phyloP scores from a whole-genome alignment of 2,888 invertebrate species.

The Cremastinae sp. region DNA sequence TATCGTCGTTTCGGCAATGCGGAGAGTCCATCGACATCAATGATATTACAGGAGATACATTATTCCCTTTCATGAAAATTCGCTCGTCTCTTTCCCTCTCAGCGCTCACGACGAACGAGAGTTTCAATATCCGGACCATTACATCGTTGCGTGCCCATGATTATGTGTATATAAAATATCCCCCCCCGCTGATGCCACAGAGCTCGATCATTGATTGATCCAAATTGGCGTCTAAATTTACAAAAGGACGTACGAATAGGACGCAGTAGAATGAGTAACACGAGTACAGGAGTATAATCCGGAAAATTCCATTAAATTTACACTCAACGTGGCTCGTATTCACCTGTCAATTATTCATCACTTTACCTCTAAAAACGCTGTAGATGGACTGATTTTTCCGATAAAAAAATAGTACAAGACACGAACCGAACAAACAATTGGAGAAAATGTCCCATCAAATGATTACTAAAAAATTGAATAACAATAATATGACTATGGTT shows the following conservation, averaged over 20 bases:
- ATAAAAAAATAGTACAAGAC: too few species aligned
- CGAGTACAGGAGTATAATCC: background rate
- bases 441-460: too few species aligned
- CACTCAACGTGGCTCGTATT: background rate
- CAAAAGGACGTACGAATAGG: background rate
- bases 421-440: too few species aligned
- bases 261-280: background rate
- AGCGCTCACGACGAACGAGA: slow-evolving; percentile 25
- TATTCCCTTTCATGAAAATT: slow-evolving; percentile 37
- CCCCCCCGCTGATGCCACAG: background rate
- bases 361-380: background rate
- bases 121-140: slow-evolving; percentile 58
- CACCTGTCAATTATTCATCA: background rate
- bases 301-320: slow-evolving; percentile 13
- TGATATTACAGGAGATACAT: slow-evolving; percentile 33
- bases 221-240: slow-evolving; percentile 25
- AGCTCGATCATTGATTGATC: slow-evolving; percentile 50
- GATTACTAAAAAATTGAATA: too few species aligned
- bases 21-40: slow-evolving; percentile 32
- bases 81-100: slow-evolving; percentile 9
- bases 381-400: background rate
- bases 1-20: slow-evolving; percentile 38
- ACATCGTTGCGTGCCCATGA: slow-evolving; percentile 32
- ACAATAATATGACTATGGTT: too few species aligned
- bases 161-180: slow-evolving; percentile 12